These are phyloP conservation scores for Stictocephala bisonia DNA, from an alignment of 2,888 invertebrate species.

Conservation along the genomic window DNA sequence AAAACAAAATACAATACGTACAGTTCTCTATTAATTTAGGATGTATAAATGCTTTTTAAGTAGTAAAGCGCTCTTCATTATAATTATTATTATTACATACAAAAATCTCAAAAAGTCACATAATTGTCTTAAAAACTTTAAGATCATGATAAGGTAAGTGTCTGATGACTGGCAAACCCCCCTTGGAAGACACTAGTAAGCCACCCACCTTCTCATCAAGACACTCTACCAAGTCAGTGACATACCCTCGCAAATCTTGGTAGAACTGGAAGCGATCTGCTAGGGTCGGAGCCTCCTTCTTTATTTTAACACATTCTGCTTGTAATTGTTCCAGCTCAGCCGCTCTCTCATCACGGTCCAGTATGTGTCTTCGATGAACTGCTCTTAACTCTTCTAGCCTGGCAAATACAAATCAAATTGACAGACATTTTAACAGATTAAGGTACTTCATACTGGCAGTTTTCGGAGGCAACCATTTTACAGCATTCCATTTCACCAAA, in stretches of 20 bases:
- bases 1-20: too few relatives aligned
- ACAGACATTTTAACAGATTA: too few relatives aligned
- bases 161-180: too few relatives aligned
- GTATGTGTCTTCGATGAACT: constrained; percentile 68
- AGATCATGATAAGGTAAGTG: constrained; percentile 25
- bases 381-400: constrained; percentile 72
- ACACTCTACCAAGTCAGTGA: constrained; percentile 97
- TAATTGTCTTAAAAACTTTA: too few relatives aligned
- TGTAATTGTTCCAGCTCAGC: constrained; percentile 66
- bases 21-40: too few relatives aligned
- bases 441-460: too few relatives aligned
- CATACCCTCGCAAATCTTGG: constrained; percentile 95
- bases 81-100: too few relatives aligned
- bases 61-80: too few relatives aligned
- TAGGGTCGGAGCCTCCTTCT: constrained; percentile 72
- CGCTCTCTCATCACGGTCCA: constrained; percentile 68
- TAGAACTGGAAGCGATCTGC: constrained; percentile 91
- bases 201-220: constrained; percentile 90
- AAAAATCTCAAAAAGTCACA: too few relatives aligned
- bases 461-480: too few relatives aligned
- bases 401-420: constrained; percentile 45
- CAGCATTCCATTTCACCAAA: too few relatives aligned
- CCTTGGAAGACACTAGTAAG: constrained; percentile 45
- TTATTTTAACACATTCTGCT: constrained; percentile 66
- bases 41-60: too few relatives aligned